phyloP scores from a whole-genome alignment of 2,113 vertebrate genomes.

The Pluvialis apricaria region DNA sequence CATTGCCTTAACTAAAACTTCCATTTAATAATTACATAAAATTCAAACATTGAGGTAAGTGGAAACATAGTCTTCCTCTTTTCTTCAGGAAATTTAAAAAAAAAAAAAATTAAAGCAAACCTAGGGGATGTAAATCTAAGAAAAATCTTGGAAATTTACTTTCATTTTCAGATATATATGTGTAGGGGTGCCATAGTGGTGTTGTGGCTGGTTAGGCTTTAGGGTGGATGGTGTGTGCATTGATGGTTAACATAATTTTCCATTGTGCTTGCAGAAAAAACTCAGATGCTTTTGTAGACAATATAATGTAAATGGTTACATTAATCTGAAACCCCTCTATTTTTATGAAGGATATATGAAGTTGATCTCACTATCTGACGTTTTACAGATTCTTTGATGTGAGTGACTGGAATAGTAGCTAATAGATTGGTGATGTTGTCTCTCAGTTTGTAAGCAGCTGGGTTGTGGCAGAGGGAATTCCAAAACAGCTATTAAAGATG shows the following conservation, averaged over 20 bases:
- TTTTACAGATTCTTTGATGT: neutral
- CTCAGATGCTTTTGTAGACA: neutral
- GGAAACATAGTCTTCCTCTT: neutral
- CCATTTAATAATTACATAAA: neutral
- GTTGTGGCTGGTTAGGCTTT: neutral
- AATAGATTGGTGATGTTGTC: neutral
- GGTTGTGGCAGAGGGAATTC: neutral
- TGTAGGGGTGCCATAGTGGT: neutral
- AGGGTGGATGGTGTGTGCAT: accelerated
- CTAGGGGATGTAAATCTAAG: neutral
- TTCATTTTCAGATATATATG: neutral
- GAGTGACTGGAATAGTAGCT: neutral
- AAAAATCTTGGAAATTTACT: neutral
- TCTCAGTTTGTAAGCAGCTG: neutral
- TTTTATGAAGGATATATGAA: neutral
- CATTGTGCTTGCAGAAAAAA: neutral
- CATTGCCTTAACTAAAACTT: neutral
- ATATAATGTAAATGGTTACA: neutral
- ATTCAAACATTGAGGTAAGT: neutral
- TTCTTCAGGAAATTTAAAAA: neutral
- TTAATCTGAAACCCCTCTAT: neutral
- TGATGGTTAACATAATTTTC: neutral
- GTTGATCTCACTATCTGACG: neutral
- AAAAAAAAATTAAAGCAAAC: neutral
- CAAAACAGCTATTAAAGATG: neutral